Conservation (phyloP, 2,113 vertebrate genomes). For the Rhabdornis inornatus region DNA sequence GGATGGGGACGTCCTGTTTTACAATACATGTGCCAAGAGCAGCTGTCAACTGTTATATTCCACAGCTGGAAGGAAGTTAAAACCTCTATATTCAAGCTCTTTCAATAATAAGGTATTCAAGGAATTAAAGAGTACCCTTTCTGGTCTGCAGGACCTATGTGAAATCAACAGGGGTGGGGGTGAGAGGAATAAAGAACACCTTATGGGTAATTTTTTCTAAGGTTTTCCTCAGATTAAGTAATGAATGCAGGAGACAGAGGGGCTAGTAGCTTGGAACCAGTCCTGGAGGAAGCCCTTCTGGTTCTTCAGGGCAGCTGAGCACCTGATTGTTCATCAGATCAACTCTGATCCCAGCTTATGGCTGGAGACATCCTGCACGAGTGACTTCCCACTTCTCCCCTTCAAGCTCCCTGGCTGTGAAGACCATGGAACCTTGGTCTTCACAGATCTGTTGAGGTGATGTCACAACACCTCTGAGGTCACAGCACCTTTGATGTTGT, state of each 20-base stretch:
- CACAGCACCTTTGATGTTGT: not conserved
- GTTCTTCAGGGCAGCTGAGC: not conserved
- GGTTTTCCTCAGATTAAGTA: not conserved
- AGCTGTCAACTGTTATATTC: constrained; percentile 19
- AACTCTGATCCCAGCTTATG: not conserved
- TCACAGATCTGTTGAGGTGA: not conserved
- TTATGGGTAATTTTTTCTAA: not conserved
- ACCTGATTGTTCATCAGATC: not conserved
- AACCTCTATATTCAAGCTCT: not conserved
- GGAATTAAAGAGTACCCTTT: not conserved
- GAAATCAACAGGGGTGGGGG: not conserved
- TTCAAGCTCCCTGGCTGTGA: not conserved
- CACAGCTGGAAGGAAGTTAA: constrained; percentile 40
- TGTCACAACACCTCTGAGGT: not conserved
- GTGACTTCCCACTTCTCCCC: not conserved
- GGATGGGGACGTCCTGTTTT: not conserved
- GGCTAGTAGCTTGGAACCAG: not conserved
- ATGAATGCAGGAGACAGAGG: not conserved
- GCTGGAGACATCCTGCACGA: not conserved
- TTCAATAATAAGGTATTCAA: not conserved
- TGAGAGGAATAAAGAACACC: not conserved
- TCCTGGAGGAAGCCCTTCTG: not conserved
- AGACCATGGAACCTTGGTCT: not conserved
- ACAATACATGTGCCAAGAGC: not conserved
- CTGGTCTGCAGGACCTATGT: not conserved